A percentile compares a stretch with the other conserved stretches of the same genome.
Conservation (phyloP, 2,797 vertebrate species). For the Ptychadena robeensis region DNA sequence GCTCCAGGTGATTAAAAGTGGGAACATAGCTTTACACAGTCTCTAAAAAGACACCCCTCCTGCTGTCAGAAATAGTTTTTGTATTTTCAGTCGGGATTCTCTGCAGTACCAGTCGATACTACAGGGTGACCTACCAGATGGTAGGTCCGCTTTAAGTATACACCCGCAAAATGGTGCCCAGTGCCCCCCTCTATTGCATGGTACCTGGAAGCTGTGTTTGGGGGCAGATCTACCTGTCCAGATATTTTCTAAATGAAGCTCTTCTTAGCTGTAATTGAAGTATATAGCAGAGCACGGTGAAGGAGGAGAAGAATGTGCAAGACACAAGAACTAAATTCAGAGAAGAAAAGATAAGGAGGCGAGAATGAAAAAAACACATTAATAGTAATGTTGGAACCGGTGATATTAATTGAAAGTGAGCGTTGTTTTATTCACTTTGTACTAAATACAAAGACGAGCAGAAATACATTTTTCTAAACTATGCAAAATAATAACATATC, state of each 20-base stretch:
- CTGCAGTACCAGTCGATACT: too few relatives aligned
- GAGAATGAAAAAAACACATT: slow-evolving; percentile 7
- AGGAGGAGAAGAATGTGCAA: neutral
- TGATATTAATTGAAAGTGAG: slow-evolving; percentile 57
- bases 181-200: too few relatives aligned
- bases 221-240: neutral
- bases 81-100: too few relatives aligned
- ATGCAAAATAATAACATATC: slow-evolving; percentile 58
- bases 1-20: too few relatives aligned
- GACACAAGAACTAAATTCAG: slow-evolving; percentile 28
- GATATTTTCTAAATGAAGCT: neutral
- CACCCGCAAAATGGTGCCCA: too few relatives aligned
- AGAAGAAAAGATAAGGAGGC: slow-evolving; percentile 14
- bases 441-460: slow-evolving; percentile 55
- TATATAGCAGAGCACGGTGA: neutral
- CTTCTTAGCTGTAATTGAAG: neutral
- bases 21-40: too few relatives aligned
- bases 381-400: slow-evolving; percentile 42
- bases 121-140: too few relatives aligned
- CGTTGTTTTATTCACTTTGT: slow-evolving; percentile 58
- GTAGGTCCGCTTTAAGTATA: too few relatives aligned
- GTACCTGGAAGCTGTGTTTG: too few relatives aligned
- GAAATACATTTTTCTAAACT: slow-evolving; percentile 54
- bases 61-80: too few relatives aligned
- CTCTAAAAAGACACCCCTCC: too few relatives aligned